A percentile compares a stretch with the other conserved stretches of the same genome.
Conservation (phyloP, 1,140 invertebrate species). For the Heterodera schachtii region DNA sequence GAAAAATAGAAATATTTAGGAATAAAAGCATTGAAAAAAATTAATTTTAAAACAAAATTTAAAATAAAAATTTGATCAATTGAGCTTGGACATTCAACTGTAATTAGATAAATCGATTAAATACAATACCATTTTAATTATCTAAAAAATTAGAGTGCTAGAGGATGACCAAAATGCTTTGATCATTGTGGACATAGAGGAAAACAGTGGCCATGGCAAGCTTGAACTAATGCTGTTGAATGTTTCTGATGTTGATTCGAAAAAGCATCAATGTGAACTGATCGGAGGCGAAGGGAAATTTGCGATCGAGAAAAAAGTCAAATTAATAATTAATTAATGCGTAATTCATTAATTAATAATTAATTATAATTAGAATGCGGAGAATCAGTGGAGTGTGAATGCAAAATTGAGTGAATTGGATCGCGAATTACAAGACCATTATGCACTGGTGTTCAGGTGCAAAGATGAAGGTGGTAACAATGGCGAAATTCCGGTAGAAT, state of each 20-base stretch:
- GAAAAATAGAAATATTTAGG: too few relatives aligned
- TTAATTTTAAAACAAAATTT: too few relatives aligned
- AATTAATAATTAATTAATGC: not conserved
- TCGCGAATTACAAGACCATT: constrained; percentile 25
- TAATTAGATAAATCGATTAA: too few relatives aligned
- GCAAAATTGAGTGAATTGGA: constrained; percentile 32
- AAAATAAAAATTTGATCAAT: too few relatives aligned
- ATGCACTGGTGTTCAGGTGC: constrained; percentile 38
- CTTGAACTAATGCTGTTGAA: not conserved
- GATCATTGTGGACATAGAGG: not conserved
- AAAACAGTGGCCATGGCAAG: not conserved
- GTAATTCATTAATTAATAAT: constrained; percentile 4
- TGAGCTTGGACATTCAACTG: too few relatives aligned
- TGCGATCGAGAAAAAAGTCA: not conserved
- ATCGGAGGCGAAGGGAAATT: not conserved
- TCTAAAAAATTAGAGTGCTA: too few relatives aligned
- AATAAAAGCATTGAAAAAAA: too few relatives aligned
- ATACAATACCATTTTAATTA: too few relatives aligned
- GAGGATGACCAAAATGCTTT: too few relatives aligned
- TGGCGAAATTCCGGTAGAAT: constrained; percentile 35
- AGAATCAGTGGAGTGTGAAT: constrained; percentile 13
- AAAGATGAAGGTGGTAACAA: constrained; percentile 40
- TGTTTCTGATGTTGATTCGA: constrained; percentile 15
- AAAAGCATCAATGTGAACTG: constrained; percentile 19
- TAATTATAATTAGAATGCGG: not conserved